These are phyloP conservation scores for Synanthedon myopaeformis DNA, from an alignment of 2,888 invertebrate genomes.

Conservation along the genomic window DNA sequence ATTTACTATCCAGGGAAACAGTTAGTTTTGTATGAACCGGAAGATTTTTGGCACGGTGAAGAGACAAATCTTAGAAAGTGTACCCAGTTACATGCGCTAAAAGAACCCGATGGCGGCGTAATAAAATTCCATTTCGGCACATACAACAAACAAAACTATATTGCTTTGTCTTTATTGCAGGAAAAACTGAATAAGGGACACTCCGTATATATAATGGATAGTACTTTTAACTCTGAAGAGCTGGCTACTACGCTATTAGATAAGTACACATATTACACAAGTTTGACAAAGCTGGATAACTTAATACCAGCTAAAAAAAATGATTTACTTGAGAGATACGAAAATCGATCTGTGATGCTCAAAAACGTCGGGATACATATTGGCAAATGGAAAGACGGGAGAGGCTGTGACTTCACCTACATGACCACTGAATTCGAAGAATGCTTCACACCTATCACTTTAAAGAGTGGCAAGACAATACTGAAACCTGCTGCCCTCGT, in stretches of 20 bases:
- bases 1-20: not conserved
- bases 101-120: not conserved
- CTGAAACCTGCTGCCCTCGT: constrained; percentile 13
- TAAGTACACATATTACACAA: constrained; percentile 30
- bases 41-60: not conserved
- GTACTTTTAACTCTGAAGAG: not conserved
- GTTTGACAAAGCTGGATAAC: constrained; percentile 20
- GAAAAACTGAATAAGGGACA: not conserved
- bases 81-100: not conserved
- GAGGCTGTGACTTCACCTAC: constrained; percentile 4
- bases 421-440: constrained; percentile 13
- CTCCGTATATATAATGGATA: not conserved
- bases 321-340: constrained; percentile 12
- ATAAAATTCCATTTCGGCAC: not conserved
- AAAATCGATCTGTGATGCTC: constrained; percentile 13
- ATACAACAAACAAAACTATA: not conserved
- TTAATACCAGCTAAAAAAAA: constrained; percentile 17
- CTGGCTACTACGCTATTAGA: constrained; percentile 21
- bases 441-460: constrained; percentile 7
- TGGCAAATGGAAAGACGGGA: constrained; percentile 16
- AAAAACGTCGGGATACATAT: constrained; percentile 12
- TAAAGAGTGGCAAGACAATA: constrained; percentile 7
- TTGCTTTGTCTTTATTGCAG: not conserved
- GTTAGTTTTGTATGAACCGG: not conserved
- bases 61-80: not conserved